Evolutionary conservation across 2,888 invertebrate genomes (phyloP).

Genomic region (Disparrhopalites patrizii): DNA sequence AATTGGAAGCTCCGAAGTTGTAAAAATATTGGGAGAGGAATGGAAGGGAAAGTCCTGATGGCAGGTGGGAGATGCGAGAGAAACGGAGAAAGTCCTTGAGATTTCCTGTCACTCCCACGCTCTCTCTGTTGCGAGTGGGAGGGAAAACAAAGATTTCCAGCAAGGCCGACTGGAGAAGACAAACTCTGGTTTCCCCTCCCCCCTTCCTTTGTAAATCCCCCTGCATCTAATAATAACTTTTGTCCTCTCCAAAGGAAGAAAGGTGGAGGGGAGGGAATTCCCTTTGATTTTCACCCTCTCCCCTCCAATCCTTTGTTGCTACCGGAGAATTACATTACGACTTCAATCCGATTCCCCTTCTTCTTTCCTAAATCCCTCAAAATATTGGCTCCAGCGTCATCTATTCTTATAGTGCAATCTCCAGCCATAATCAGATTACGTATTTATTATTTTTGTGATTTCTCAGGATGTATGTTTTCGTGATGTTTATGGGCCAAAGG

Average conservation of each 20-base stretch:
- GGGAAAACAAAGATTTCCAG: slow-evolving; percentile 20
- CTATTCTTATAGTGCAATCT: no score
- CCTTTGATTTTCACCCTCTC: no score
- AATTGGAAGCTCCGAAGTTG: not conserved
- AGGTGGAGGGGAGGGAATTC: no score
- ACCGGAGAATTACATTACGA: not conserved
- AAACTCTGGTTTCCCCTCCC: not conserved
- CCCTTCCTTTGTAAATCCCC: not conserved
- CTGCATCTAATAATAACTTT: slow-evolving; percentile 5
- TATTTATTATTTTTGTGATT: no score
- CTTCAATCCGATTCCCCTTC: not conserved
- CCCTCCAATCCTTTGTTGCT: no score
- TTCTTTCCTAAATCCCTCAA: not conserved
- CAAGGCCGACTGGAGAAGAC: not conserved
- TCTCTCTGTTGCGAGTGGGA: not conserved
- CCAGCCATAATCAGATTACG: no score
- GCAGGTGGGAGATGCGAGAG: not conserved
- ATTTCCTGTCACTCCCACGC: not conserved
- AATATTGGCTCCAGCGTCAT: no score
- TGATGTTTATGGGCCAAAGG: no score
- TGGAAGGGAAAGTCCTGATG: no score
- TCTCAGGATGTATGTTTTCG: no score
- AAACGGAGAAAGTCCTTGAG: not conserved
- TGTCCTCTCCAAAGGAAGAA: no score
- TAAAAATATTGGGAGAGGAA: not conserved